Conservation (phyloP, 1,140 invertebrate species). For the Grapholita molesta region DNA sequence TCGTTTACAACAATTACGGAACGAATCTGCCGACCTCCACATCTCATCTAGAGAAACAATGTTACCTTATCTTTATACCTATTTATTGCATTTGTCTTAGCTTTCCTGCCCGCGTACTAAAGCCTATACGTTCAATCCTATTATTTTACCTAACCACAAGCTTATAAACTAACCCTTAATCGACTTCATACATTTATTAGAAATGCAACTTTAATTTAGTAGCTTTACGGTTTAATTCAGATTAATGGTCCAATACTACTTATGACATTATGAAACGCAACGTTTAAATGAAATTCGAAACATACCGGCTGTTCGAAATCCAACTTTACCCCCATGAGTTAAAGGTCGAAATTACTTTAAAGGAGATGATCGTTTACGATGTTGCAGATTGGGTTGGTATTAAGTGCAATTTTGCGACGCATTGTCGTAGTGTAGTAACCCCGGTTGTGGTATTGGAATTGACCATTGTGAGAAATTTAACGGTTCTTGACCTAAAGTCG, state of each 20-base stretch:
- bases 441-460: conserved; percentile 9
- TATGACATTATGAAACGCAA: background rate
- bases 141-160: background rate
- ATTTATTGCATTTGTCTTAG: background rate
- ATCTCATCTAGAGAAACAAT: background rate
- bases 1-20: background rate
- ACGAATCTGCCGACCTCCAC: background rate
- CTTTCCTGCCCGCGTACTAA: background rate
- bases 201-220: background rate
- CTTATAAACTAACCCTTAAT: background rate
- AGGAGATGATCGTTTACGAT: too few species aligned
- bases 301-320: background rate
- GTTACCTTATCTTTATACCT: background rate
- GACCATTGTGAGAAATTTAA: conserved; percentile 2
- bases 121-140: background rate
- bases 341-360: background rate
- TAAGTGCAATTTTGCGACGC: conserved; percentile 5
- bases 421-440: conserved; percentile 13
- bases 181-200: background rate
- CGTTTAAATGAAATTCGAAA: background rate
- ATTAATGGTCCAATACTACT: background rate
- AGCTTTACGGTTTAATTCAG: background rate
- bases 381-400: background rate
- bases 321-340: too few species aligned
- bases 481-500: background rate